Percentiles rank a stretch among this genome's conserved stretches.
These are phyloP conservation scores for Diaphora mendica DNA, from an alignment of 2,888 invertebrate species.

Conservation along the genomic window DNA sequence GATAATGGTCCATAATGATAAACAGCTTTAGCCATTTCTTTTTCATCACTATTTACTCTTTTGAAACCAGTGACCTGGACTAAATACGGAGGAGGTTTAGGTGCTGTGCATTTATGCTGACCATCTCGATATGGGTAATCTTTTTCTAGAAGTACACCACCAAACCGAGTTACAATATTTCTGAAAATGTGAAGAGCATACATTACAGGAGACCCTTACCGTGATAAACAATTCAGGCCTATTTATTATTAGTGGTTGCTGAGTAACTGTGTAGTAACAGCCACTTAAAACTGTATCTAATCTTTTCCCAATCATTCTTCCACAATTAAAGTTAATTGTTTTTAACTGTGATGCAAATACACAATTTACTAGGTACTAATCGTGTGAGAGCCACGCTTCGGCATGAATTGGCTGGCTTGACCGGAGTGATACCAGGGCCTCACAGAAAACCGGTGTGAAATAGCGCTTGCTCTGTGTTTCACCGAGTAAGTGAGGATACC, in stretches of 20 bases:
- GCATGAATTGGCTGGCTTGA: no score
- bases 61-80: neutral
- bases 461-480: no score
- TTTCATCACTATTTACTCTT: neutral
- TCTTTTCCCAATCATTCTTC: neutral
- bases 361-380: neutral
- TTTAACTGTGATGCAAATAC: neutral
- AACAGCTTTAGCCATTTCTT: constrained; percentile 5
- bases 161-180: neutral
- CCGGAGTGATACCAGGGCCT: no score
- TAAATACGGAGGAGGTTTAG: neutral
- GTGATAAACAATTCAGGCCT: neutral
- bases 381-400: no score
- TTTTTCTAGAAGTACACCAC: constrained; percentile 2
- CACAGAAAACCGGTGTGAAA: no score
- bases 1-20: constrained; percentile 2
- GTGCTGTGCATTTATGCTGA: neutral
- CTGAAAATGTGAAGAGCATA: neutral
- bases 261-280: no score
- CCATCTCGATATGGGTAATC: constrained; percentile 3
- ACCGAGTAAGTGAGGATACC: no score
- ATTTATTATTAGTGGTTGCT: no score
- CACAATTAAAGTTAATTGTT: neutral
- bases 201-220: neutral
- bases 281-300: neutral